Conservation (phyloP, 2,113 vertebrate species). For the Sula dactylatra region DNA sequence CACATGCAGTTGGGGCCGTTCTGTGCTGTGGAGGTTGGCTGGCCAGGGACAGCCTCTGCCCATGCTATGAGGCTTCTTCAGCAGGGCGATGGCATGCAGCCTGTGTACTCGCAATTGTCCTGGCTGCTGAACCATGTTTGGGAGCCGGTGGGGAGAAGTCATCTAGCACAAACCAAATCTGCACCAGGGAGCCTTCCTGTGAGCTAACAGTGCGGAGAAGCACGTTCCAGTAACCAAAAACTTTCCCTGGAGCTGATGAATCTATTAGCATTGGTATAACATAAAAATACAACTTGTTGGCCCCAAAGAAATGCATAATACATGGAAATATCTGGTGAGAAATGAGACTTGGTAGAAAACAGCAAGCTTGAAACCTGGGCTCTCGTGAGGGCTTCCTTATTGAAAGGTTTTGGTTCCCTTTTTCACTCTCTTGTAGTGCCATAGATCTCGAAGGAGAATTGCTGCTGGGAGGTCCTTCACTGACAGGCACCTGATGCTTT, state of each 20-base stretch:
- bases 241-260: neutral
- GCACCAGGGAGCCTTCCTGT: neutral
- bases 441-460: neutral
- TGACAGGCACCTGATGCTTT: neutral
- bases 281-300: neutral
- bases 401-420: slow-evolving; percentile 18
- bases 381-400: neutral
- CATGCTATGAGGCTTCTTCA: neutral
- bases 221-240: neutral
- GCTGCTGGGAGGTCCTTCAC: neutral
- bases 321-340: neutral
- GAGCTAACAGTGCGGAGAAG: neutral
- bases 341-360: neutral
- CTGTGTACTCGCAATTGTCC: neutral
- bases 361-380: neutral
- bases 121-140: neutral
- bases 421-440: neutral
- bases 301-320: neutral
- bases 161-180: neutral
- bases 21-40: neutral
- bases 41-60: neutral
- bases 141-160: neutral
- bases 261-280: neutral
- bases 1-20: neutral
- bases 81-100: neutral